phyloP scores from a whole-genome alignment of 2,797 vertebrate species.

The Myotis daubentonii region DNA sequence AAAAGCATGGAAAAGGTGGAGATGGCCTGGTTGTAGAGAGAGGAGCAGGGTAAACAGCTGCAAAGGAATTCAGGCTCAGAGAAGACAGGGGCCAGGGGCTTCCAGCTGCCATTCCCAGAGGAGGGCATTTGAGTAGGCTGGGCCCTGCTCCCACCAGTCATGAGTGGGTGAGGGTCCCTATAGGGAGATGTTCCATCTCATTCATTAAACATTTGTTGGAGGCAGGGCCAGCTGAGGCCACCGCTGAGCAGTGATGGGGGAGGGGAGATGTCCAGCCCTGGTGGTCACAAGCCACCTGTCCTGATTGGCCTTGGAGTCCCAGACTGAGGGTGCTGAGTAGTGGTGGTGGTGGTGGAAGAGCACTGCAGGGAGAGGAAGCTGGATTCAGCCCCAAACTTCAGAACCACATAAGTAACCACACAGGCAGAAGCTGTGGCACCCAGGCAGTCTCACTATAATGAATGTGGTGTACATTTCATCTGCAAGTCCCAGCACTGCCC shows the following conservation, averaged over 20 bases:
- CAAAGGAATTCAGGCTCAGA: not conserved
- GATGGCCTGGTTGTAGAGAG: not conserved
- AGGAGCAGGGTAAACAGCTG: not conserved
- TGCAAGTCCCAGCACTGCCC: not conserved
- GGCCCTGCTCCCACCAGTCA: not conserved
- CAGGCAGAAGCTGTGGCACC: not conserved
- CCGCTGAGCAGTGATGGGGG: not conserved
- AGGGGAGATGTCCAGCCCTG: not conserved
- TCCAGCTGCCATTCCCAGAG: not conserved
- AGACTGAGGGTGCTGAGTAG: not conserved
- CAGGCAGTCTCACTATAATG: not conserved
- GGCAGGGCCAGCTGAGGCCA: not conserved
- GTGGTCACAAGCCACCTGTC: not conserved
- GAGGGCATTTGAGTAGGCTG: not conserved
- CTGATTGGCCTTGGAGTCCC: not conserved
- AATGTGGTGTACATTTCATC: not conserved
- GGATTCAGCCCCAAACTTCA: not conserved
- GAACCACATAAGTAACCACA: not conserved
- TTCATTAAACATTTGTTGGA: not conserved
- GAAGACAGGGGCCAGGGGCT: not conserved
- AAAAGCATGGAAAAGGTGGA: too few relatives aligned
- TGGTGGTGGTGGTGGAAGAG: not conserved
- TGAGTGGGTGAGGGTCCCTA: not conserved
- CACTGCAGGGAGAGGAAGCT: not conserved
- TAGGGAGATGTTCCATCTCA: not conserved